Percentiles rank a stretch among this genome's conserved stretches.
Evolutionary conservation across 2,888 invertebrate species (phyloP).

Genomic region (Drosophila leonis): DNA sequence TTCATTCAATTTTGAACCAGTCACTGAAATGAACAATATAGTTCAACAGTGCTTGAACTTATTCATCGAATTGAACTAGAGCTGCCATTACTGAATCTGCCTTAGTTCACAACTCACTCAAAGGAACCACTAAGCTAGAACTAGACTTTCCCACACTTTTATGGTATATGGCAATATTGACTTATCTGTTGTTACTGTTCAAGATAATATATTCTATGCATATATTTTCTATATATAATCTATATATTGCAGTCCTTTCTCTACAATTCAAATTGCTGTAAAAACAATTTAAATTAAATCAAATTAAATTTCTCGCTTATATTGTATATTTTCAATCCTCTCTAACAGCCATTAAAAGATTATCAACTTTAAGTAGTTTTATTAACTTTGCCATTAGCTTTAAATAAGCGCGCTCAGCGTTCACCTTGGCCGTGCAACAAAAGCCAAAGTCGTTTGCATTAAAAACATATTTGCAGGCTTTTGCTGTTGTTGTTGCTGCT

Average conservation of each 20-base stretch:
- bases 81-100: no score
- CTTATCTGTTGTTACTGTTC: no score
- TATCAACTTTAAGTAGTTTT: constrained; percentile 4
- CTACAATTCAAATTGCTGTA: not conserved
- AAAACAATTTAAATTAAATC: not conserved
- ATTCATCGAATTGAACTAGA: not conserved
- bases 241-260: not conserved
- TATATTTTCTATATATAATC: not conserved
- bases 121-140: not conserved
- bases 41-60: not conserved
- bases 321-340: not conserved
- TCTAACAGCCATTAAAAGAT: not conserved
- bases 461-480: constrained; percentile 74
- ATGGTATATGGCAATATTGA: no score
- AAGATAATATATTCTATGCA: no score
- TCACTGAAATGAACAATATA: not conserved
- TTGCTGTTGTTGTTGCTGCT: constrained; percentile 14
- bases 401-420: constrained; percentile 50
- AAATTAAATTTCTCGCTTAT: not conserved
- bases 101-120: not conserved
- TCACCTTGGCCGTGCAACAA: constrained; percentile 73
- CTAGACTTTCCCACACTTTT: no score
- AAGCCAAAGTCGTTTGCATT: constrained; percentile 71
- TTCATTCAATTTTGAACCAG: no score
- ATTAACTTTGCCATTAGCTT: not conserved